Conservation (phyloP, 2,888 invertebrate species). For the Lathronympha strigana region DNA sequence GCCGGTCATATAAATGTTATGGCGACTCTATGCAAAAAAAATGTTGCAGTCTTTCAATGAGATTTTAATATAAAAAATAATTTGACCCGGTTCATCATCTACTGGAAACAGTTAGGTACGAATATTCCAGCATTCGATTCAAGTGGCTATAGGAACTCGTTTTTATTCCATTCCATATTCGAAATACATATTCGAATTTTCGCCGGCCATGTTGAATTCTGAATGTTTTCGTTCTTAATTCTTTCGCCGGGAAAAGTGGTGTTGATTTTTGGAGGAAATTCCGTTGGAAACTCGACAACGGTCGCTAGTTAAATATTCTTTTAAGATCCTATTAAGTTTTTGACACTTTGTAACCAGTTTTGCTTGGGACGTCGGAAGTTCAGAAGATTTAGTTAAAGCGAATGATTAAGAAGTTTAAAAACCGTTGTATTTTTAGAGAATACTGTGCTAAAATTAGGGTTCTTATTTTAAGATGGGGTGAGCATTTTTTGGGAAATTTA, state of each 20-base stretch:
- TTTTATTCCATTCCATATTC: conserved; percentile 40
- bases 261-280: conserved; percentile 36
- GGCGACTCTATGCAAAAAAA: too few species aligned
- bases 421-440: not conserved
- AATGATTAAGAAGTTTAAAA: conserved; percentile 10
- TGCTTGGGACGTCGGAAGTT: conserved; percentile 14
- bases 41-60: too few species aligned
- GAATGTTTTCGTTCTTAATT: conserved; percentile 40
- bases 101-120: not conserved
- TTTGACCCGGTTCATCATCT: not conserved
- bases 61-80: not conserved
- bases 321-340: conserved; percentile 30
- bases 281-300: conserved; percentile 18
- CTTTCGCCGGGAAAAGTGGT: conserved; percentile 29
- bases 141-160: conserved; percentile 44
- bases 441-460: not conserved
- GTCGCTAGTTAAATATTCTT: conserved; percentile 29
- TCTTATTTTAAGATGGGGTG: not conserved
- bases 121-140: conserved; percentile 51
- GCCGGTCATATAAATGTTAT: too few species aligned
- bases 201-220: conserved; percentile 20
- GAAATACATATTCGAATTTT: conserved; percentile 40
- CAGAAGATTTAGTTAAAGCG: conserved; percentile 1
- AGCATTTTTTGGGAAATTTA: too few species aligned
- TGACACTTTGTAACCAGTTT: conserved; percentile 33